phyloP scores from a whole-genome alignment of 2,888 invertebrate species.

The Anodontia alba region DNA sequence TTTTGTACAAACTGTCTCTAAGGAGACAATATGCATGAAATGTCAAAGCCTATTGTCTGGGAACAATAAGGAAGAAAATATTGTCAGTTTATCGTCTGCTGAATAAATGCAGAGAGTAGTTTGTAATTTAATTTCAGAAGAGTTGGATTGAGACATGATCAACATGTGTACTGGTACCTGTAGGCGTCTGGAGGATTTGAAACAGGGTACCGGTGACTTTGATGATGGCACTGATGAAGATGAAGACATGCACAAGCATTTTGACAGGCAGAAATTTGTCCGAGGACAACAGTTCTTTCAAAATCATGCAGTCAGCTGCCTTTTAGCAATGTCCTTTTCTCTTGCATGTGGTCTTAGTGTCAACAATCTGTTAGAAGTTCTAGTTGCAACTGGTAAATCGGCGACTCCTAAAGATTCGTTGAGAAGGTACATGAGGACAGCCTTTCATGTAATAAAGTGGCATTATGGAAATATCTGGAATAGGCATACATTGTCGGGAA shows the following conservation, averaged over 20 bases:
- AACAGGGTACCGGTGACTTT: constrained; percentile 5
- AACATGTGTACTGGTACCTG: too few relatives aligned
- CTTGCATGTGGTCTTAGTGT: constrained; percentile 91
- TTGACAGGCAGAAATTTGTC: constrained; percentile 85
- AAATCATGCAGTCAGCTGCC: constrained; percentile 90
- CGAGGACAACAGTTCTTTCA: constrained; percentile 90
- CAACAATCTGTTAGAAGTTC: constrained; percentile 90
- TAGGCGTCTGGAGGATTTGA: constrained; percentile 8
- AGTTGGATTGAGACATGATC: too few relatives aligned
- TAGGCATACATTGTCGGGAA: constrained; percentile 86
- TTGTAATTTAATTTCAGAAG: too few relatives aligned
- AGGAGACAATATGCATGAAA: too few relatives aligned
- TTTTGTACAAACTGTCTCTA: too few relatives aligned
- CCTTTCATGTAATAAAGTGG: constrained; percentile 92
- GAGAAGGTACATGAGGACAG: constrained; percentile 91
- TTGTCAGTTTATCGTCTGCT: too few relatives aligned
- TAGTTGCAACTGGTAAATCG: constrained; percentile 90
- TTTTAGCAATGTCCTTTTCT: constrained; percentile 91
- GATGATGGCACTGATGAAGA: constrained; percentile 36
- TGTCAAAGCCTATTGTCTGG: too few relatives aligned
- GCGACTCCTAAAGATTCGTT: constrained; percentile 89
- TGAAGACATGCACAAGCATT: constrained; percentile 83
- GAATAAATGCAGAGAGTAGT: too few relatives aligned
- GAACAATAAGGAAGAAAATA: too few relatives aligned
- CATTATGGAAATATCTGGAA: constrained; percentile 89